These are phyloP conservation scores for Cacatua alba DNA, from an alignment of 2,113 vertebrate species.

Conservation along the genomic window DNA sequence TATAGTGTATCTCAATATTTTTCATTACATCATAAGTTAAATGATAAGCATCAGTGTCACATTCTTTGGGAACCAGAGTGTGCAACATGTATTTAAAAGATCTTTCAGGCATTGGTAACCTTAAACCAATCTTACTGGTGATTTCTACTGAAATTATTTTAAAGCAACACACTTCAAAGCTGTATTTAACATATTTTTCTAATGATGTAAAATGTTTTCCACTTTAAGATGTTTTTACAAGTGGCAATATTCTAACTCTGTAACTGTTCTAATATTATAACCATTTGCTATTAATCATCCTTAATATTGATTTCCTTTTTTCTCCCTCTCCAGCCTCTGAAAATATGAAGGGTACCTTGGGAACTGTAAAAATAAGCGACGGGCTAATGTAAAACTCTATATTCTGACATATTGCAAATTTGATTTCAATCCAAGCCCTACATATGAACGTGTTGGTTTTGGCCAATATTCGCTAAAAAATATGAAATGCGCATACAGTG, in stretches of 20 bases:
- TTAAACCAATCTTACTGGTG: not conserved
- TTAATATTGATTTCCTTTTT: not conserved
- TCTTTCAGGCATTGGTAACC: not conserved
- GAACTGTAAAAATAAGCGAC: not conserved
- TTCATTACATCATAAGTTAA: not conserved
- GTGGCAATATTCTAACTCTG: not conserved
- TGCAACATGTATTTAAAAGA: not conserved
- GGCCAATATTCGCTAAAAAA: not conserved
- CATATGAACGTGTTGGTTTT: not conserved
- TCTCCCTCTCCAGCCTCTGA: not conserved
- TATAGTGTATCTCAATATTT: not conserved
- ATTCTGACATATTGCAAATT: not conserved
- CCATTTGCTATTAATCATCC: slow-evolving; percentile 30
- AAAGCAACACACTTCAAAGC: not conserved
- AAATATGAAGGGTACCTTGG: slow-evolving; percentile 10
- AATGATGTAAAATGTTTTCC: not conserved
- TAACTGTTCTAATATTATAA: not conserved
- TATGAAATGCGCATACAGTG: fast-evolving
- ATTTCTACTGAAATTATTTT: not conserved
- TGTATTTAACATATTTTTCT: slow-evolving; percentile 1
- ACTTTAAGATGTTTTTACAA: slow-evolving; percentile 44
- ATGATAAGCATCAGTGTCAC: not conserved
- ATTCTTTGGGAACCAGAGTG: not conserved
- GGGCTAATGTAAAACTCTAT: not conserved
- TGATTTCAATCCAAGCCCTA: not conserved